Evolutionary conservation across 2,888 invertebrate species (phyloP), one percentile per base, ranked within the genome.

Genomic region (Melolontha melolontha): DNA sequence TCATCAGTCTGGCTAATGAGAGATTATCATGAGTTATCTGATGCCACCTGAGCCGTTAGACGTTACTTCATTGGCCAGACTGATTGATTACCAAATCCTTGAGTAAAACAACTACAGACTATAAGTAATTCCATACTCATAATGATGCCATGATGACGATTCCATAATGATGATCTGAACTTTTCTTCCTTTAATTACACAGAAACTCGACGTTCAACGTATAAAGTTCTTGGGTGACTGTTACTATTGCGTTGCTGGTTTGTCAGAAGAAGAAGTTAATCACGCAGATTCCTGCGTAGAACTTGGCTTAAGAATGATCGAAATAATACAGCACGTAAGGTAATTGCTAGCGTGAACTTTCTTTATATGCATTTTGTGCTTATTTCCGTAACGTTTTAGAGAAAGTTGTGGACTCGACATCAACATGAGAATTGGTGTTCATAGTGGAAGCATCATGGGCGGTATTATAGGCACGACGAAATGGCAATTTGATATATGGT

Each of bases 401-500:
- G 91, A 92, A 76, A 91, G 91, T 52, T 90, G 93, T 10, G 88
- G 34, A 22, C 87, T 97, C 16, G 90, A 94, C 76, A 94, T 98
- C 63, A 94, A 97, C 79, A 98, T 98, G 98, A 86, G 98, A 75
- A 98, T 98, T 71, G 98, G 98, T 0, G 91, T 98, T 0, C 97
- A 98, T 81, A 93, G 95, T 2, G 98, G 98, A 0, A 91, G 90
- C 77, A 95, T 97, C 51, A 86, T 96, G 55, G 94, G 96, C 74
- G 97, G 98, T 0, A 90, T 98, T 0, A 90, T 98, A 62, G 98
- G 98, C 0, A 90, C 93, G 5, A 90, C 92, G 73, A 98, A 98
- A 83, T 97, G 97, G 95, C 97, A 98, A 81, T 98, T 92, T 79
- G 98, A 98, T 80, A 92, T 98, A 71, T 98, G 97, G 93, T 94